Evolutionary conservation across 1,140 invertebrate species (phyloP).

Genomic region (Drosophila virilis): DNA sequence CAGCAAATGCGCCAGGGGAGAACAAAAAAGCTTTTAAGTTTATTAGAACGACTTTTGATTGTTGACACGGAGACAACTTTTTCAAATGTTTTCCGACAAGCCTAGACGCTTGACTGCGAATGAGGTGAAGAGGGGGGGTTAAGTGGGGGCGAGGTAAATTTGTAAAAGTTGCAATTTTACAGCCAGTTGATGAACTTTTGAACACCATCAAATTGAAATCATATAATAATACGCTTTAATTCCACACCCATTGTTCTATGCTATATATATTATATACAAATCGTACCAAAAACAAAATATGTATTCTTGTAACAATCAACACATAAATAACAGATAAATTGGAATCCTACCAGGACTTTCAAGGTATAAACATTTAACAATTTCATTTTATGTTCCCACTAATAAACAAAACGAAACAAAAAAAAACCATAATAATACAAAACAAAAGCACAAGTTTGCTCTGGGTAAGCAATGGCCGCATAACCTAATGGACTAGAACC

Average conservation of each 20-base stretch:
- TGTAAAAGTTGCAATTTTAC: slow-evolving; percentile 61
- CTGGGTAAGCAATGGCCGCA: slow-evolving; percentile 62
- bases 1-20: slow-evolving; percentile 23
- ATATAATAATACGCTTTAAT: slow-evolving; percentile 76
- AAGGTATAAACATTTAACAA: slow-evolving; percentile 84
- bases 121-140: not conserved
- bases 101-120: not conserved
- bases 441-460: slow-evolving; percentile 51
- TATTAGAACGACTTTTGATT: slow-evolving; percentile 77
- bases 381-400: slow-evolving; percentile 61
- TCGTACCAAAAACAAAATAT: slow-evolving; percentile 54
- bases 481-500: slow-evolving; percentile 77
- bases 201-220: slow-evolving; percentile 49
- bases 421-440: slow-evolving; percentile 32
- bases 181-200: slow-evolving; percentile 14
- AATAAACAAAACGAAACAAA: slow-evolving; percentile 40
- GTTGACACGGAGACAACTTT: slow-evolving; percentile 62
- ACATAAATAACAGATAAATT: slow-evolving; percentile 84
- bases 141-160: not conserved
- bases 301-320: slow-evolving; percentile 73
- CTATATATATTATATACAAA: slow-evolving; percentile 52
- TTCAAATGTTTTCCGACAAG: slow-evolving; percentile 38
- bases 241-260: slow-evolving; percentile 66
- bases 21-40: slow-evolving; percentile 68
- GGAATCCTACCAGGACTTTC: slow-evolving; percentile 84